These are phyloP conservation scores for Dasyornis broadbenti DNA, from an alignment of 2,113 vertebrate species.

Conservation along the genomic window DNA sequence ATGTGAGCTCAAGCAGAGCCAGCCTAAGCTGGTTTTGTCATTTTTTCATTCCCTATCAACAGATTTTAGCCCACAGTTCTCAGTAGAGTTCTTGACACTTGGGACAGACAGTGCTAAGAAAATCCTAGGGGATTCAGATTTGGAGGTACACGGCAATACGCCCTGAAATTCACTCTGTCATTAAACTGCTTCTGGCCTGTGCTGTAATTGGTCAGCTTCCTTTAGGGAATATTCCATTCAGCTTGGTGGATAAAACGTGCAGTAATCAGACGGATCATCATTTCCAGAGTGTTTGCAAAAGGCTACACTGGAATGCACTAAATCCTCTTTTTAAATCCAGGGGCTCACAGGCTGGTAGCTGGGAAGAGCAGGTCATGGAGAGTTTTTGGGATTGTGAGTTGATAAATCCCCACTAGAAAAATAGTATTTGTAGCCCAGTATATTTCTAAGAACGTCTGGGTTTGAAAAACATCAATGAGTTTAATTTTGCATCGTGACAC, in stretches of 20 bases:
- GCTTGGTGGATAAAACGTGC: background rate
- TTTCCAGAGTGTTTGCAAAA: background rate
- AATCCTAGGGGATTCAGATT: rapidly evolving
- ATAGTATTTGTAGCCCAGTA: background rate
- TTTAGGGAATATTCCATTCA: conserved; percentile 1
- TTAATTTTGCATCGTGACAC: background rate
- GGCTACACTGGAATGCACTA: background rate
- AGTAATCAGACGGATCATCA: background rate
- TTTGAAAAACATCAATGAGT: background rate
- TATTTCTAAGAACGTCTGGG: background rate
- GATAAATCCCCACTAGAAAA: background rate
- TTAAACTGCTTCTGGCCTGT: background rate
- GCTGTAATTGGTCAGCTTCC: background rate
- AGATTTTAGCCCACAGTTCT: background rate
- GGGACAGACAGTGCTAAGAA: background rate
- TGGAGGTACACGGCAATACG: background rate
- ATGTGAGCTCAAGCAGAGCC: background rate
- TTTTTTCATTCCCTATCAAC: background rate
- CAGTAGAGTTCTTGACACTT: background rate
- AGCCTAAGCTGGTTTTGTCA: background rate
- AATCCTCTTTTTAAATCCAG: background rate
- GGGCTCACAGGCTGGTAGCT: background rate
- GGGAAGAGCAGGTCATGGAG: background rate
- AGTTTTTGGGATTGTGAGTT: background rate
- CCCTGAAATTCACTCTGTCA: background rate